phyloP scores from a whole-genome alignment of 1,140 invertebrate genomes.

The Formica selysi region DNA sequence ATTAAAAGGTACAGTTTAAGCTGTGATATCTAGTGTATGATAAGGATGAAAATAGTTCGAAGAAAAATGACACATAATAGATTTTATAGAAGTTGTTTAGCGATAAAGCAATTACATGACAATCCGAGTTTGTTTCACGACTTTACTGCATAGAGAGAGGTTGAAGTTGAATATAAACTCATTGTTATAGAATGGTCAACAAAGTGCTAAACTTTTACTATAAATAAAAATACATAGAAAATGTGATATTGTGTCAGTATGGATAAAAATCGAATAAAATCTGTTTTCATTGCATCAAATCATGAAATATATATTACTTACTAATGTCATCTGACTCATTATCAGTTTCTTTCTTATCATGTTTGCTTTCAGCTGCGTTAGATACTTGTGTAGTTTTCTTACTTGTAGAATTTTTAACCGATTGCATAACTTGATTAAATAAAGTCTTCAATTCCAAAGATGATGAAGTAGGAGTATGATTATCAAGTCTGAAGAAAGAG shows the following conservation, averaged over 20 bases:
- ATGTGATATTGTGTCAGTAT: no score
- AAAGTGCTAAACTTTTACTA: no score
- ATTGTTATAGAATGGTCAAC: no score
- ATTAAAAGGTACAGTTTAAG: neutral
- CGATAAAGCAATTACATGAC: no score
- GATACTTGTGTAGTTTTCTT: neutral
- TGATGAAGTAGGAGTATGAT: conserved; percentile 63
- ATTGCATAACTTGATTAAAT: conserved; percentile 18
- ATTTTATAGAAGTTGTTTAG: neutral
- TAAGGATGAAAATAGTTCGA: neutral
- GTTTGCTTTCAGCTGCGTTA: neutral
- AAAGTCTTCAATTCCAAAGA: conserved; percentile 39
- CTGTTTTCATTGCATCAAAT: neutral
- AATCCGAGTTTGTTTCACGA: no score
- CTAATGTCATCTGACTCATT: conserved; percentile 34
- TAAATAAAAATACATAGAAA: no score
- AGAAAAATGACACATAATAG: neutral
- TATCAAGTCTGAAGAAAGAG: conserved; percentile 60
- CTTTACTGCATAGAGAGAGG: no score
- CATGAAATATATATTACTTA: conserved; percentile 37
- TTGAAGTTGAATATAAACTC: no score
- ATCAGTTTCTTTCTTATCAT: conserved; percentile 20
- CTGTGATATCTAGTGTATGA: neutral
- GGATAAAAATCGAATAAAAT: no score
- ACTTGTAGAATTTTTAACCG: neutral